Evolutionary conservation across 2,797 vertebrate genomes (phyloP).

Genomic region (Lepus oiostolus): DNA sequence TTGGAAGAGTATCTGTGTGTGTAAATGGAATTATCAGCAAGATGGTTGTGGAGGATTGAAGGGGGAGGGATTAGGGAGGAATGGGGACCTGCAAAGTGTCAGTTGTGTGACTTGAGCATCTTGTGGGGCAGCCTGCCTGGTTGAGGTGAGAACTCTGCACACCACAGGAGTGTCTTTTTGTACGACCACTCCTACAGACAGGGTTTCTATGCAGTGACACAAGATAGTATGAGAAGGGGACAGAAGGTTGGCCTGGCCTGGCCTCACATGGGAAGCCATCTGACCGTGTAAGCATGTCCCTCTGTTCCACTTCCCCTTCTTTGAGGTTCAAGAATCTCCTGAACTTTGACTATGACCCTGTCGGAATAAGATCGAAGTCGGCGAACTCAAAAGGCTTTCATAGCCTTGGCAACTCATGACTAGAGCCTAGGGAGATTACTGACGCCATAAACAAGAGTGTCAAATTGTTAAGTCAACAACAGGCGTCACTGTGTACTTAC

Average conservation of each 20-base stretch:
- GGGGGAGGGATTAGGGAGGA: neutral
- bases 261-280: neutral
- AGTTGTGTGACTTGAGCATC: accelerated
- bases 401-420: too few species aligned
- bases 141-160: neutral
- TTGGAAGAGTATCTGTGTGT: neutral
- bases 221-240: neutral
- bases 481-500: too few species aligned
- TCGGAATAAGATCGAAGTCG: too few species aligned
- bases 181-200: neutral
- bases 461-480: too few species aligned
- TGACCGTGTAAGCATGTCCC: accelerated
- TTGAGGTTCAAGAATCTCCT: neutral
- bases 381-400: too few species aligned
- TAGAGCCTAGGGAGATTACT: too few species aligned
- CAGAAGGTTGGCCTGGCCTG: neutral
- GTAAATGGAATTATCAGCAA: neutral
- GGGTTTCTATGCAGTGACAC: neutral
- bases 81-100: neutral
- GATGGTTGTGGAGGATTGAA: too few species aligned
- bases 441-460: too few species aligned
- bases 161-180: accelerated
- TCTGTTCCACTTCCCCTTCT: neutral
- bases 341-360: neutral
- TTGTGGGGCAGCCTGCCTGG: too few species aligned